A percentile compares a stretch with the other conserved stretches of the same genome.
Conservation (phyloP, 2,113 vertebrate genomes). For the Gallinago paraguaiae region DNA sequence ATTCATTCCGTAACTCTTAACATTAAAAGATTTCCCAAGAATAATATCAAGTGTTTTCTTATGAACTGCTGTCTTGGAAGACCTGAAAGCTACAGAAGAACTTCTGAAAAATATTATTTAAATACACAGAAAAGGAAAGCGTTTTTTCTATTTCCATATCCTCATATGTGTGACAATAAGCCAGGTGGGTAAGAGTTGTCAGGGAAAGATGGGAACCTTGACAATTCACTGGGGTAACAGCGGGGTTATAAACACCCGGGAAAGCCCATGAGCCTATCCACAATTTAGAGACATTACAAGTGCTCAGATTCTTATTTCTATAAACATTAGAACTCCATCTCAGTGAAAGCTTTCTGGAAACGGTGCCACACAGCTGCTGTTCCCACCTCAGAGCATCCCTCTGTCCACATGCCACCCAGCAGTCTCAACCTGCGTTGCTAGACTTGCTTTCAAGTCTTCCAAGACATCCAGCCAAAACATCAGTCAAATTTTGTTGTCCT, state of each 20-base stretch:
- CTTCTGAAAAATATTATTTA: background rate
- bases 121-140: background rate
- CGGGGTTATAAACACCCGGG: background rate
- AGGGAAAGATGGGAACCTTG: background rate
- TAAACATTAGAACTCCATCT: background rate
- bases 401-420: background rate
- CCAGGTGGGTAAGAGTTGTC: background rate
- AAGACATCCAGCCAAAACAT: background rate
- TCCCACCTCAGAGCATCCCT: background rate
- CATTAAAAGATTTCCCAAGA: background rate
- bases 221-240: background rate
- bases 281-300: background rate
- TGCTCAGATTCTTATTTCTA: background rate
- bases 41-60: background rate
- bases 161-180: accelerated
- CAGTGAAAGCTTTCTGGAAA: background rate
- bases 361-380: background rate
- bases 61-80: background rate
- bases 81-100: background rate
- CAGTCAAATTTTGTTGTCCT: background rate
- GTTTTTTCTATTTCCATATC: background rate
- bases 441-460: background rate
- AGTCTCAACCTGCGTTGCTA: background rate
- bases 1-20: background rate
- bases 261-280: background rate